Evolutionary conservation across 2,888 invertebrate genomes (phyloP).

Genomic region (Lochmaea capreae): DNA sequence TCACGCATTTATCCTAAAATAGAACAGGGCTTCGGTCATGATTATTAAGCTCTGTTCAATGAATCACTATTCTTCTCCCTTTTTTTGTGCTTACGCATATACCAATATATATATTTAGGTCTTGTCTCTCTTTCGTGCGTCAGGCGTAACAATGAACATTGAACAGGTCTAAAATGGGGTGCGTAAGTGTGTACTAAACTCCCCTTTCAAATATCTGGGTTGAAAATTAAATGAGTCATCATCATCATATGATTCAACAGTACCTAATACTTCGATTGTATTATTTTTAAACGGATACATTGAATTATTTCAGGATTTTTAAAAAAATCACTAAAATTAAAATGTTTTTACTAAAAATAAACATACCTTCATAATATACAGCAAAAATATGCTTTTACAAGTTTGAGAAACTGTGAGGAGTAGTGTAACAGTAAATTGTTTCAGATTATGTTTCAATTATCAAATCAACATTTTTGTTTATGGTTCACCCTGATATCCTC

Average conservation of each 20-base stretch:
- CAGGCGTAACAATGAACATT: slow-evolving; percentile 34
- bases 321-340: background rate
- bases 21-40: slow-evolving; percentile 6
- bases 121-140: slow-evolving; percentile 18
- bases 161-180: slow-evolving; percentile 34
- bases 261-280: background rate
- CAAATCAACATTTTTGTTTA: too few species aligned
- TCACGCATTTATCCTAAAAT: slow-evolving; percentile 8
- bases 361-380: too few species aligned
- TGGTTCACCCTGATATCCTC: too few species aligned
- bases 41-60: slow-evolving; percentile 9
- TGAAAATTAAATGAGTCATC: slow-evolving; percentile 49
- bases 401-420: too few species aligned
- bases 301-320: background rate
- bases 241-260: slow-evolving; percentile 41
- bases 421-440: too few species aligned
- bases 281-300: background rate
- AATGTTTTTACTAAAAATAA: background rate
- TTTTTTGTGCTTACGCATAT: slow-evolving; percentile 18
- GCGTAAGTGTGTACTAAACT: slow-evolving; percentile 28
- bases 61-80: slow-evolving; percentile 26
- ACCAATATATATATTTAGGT: slow-evolving; percentile 8
- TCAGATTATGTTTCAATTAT: too few species aligned
- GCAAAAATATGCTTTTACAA: too few species aligned
- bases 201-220: slow-evolving; percentile 43